Conservation (phyloP, 2,888 invertebrate genomes). For the Xestia sexstrigata region DNA sequence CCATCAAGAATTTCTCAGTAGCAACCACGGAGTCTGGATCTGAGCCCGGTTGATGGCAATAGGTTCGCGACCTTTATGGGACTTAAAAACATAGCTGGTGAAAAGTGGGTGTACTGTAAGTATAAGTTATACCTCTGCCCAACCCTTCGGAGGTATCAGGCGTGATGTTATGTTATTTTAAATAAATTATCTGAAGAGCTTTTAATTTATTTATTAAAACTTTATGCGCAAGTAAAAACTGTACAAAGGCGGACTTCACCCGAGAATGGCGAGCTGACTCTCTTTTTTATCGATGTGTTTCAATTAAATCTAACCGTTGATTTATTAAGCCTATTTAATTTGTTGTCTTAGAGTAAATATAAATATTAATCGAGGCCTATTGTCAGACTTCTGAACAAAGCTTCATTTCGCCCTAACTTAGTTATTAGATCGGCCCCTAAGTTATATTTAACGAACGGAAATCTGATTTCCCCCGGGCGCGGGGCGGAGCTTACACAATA, state of each 20-base stretch:
- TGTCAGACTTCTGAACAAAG: neutral
- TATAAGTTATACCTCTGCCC: neutral
- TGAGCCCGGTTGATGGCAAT: neutral
- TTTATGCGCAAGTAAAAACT: too few species aligned
- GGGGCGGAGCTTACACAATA: neutral
- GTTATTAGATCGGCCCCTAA: neutral
- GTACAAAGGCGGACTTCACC: too few species aligned
- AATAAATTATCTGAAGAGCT: neutral
- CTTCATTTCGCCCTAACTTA: neutral
- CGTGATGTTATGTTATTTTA: neutral
- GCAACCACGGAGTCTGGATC: neutral
- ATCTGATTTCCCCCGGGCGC: conserved; percentile 26
- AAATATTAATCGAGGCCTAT: neutral
- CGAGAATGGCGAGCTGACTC: too few species aligned
- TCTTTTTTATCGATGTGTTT: neutral
- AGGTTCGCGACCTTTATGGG: neutral
- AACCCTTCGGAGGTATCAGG: neutral
- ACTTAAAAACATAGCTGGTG: neutral
- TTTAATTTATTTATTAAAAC: too few species aligned
- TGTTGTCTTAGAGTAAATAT: too few species aligned
- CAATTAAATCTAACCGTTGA: neutral
- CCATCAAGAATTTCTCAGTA: neutral
- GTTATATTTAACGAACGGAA: neutral
- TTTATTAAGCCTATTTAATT: neutral
- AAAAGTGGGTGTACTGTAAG: neutral